Base-by-base conservation (phyloP, 1,140 invertebrate species). In the Aphis gossypii region DNA sequence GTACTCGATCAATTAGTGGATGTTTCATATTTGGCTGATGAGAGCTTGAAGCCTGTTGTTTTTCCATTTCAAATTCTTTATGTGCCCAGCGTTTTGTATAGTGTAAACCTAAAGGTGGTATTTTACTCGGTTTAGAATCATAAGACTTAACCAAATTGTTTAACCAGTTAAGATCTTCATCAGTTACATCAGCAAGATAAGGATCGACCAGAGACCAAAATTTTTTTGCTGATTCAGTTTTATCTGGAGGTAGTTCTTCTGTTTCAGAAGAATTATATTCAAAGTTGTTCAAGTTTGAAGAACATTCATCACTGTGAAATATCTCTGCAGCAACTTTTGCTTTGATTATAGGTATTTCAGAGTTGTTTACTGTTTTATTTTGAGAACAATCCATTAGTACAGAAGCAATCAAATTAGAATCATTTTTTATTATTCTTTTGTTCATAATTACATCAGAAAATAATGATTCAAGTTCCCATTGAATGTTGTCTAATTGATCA, bases 121-220 rank as follows among this genome's bases (percentile, higher is more conserved):
- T 97, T 94, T 96, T 97, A 94, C 96, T 96, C 94, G 96, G 97
- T 14, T 94, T 97, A 96, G 94, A 97, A 98, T 95, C 97, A 94
- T 97, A 97, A 8, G 96, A 96, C 18, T 95, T 96, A 21, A 98
- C 96, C 35, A 98, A 95, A 94, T 97, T 97, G 95, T 98, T 97
- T 48, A 99, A 95, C 94, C 97, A 96, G 94, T 96, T 97, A 51
- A 98, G 96, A 95, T 99, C 98, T 30, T 99, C 98, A 87, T 97
- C 96, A 92, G 97, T 98, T 88, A 99, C 97, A 89, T 98, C 97
- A 87, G 97, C 97, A 95, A 98, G 99, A 95, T 99, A 99, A 1
- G 98, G 97, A 95, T 99, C 98, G 1, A 99, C 97, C 54, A 98
- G 98, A 68, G 97, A 96, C 98, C 98, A 99, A 96, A 99, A 99